Percentiles rank a stretch among this genome's conserved stretches.
Evolutionary conservation across 2,888 invertebrate species (phyloP).

Genomic region (Orchesella flavescens): DNA sequence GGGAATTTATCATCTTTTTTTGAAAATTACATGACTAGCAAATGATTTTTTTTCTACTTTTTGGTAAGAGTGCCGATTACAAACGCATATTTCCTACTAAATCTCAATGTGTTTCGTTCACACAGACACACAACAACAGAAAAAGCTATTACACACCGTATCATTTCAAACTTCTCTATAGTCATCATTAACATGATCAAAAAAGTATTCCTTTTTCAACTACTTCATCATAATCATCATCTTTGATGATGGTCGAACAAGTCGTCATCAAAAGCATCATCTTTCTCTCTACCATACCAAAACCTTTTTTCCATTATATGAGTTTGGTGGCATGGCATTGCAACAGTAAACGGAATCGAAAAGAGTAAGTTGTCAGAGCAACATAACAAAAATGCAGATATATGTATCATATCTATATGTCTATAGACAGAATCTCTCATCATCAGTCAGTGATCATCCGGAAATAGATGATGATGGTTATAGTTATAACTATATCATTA

Average conservation of each 20-base stretch:
- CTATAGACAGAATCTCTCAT: background rate
- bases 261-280: constrained; percentile 41
- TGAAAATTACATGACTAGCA: no score
- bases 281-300: background rate
- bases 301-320: background rate
- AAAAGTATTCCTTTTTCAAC: background rate
- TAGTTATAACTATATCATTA: constrained; percentile 1
- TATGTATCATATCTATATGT: background rate
- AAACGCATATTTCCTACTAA: no score
- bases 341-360: background rate
- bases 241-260: constrained; percentile 35
- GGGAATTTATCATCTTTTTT: no score
- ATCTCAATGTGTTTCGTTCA: no score
- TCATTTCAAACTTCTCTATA: background rate
- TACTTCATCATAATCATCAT: constrained; percentile 37
- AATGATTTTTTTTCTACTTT: no score
- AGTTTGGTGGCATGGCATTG: no score
- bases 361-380: background rate
- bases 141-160: no score
- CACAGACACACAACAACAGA: no score
- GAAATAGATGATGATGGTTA: background rate
- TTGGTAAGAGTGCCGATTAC: no score
- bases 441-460: constrained; percentile 10
- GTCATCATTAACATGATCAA: constrained; percentile 21
- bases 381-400: background rate